These are phyloP conservation scores for Clitarchus hookeri DNA, from an alignment of 2,888 invertebrate species.

Conservation along the genomic window DNA sequence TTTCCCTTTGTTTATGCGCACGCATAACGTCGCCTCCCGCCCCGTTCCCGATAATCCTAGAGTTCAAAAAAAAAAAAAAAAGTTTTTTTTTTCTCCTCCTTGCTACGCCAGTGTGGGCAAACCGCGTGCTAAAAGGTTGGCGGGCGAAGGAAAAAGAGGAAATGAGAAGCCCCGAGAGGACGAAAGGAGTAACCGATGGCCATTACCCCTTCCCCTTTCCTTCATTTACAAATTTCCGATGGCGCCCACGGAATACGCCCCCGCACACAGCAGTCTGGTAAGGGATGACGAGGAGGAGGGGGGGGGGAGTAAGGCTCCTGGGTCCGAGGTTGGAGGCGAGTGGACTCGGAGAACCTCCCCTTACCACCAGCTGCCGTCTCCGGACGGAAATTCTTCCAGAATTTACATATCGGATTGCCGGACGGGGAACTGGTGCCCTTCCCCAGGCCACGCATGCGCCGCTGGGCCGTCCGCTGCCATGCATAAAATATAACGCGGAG, in stretches of 20 bases:
- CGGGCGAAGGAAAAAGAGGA: background rate
- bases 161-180: background rate
- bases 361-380: background rate
- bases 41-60: background rate
- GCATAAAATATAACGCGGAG: background rate
- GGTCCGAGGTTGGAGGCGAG: too few species aligned
- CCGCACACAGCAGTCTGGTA: background rate
- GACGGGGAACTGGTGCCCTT: background rate
- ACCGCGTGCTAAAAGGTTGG: too few species aligned
- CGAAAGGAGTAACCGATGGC: background rate
- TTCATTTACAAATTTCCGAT: conserved; percentile 4
- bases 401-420: conserved; percentile 14
- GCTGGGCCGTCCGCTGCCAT: background rate
- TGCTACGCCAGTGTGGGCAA: background rate
- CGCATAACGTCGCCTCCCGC: background rate
- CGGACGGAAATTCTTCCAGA: background rate
- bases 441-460: background rate
- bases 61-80: background rate
- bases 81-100: background rate
- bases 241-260: background rate
- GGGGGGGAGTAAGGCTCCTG: too few species aligned
- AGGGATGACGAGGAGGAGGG: too few species aligned
- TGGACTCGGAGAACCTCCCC: too few species aligned
- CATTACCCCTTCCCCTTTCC: background rate
- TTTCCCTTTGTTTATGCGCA: background rate